Evolutionary conservation across 1,140 invertebrate genomes (phyloP), one percentile per base, ranked within the genome.

Genomic region (Daktulosphaira vitifoliae): DNA sequence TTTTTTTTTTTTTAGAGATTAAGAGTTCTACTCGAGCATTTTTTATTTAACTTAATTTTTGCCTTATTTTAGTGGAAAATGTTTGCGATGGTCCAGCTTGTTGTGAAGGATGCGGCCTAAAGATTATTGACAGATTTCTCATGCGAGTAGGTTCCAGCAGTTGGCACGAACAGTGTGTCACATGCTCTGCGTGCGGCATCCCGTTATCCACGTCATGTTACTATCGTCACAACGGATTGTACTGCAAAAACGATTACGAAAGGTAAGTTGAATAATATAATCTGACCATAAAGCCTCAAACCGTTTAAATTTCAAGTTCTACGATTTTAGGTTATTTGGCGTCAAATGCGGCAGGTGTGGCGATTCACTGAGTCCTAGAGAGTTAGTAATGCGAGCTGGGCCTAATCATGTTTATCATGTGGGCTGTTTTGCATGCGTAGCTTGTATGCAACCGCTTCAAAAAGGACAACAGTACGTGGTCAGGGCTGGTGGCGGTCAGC

Each of bases 401-500:
- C 82, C 82, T 74, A 82, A 80, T 72, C 83, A 88, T 70, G 85
- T 94, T 18, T 96, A 90, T 74, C 93, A 96, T 78, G 80, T 93
- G 68, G 83, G 87, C 65, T 96, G 92, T 76, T 96, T 96, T 76
- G 84, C 86, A 15, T 96, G 92, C 76, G 89, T 89, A 62, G 87
- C 90, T 68, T 98, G 95, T 76, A 90, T 91, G 42, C 88, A 94
- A 68, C 88, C 87, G 1, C 79, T 98, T 9, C 90, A 93, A 73
- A 92, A 95, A 76, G 95, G 96, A 3, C 93, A 98, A 71, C 91
- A 97, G 73, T 98, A 93, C 74, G 87, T 96, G 20, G 80, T 97
- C 33, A 80, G 91, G 23, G 89, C 90, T 20, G 91, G 92, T 0
- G 90, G 90, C 20, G 92, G 92, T 0, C 92, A 96, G 73, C 83